Base-by-base conservation (phyloP, 2,797 vertebrate genomes). In the Adrianichthys oophorus region DNA sequence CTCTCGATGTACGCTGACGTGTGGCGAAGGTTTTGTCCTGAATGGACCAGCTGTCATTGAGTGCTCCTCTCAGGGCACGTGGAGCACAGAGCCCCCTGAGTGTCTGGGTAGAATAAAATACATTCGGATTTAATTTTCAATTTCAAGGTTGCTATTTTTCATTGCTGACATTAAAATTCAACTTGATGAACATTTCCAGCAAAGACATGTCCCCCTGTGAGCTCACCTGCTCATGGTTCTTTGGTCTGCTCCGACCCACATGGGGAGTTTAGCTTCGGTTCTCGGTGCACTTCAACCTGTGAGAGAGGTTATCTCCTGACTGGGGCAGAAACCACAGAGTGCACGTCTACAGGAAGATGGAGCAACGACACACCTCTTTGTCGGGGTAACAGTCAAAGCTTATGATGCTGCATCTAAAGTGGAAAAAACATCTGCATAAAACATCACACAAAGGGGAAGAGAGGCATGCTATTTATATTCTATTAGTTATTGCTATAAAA, bases 281-380 rank as follows among this genome's bases (percentile, higher is more conserved):
- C 85, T n/a, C 55, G 5, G 17, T 89, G 86, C 46, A 56, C 18
- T 7, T 64, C 78, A 32, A 58, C 32, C n/a, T 90, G 87, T 70
- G 56, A 66, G 6, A 66, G 76, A 3, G 81, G 83, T 0, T 83
- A 87, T 48, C 5, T 65, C 16, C 61, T 84, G 15, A 83, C 67
- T 4, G 80, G 81, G 5, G 63, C 16, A 1, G 67, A 49, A 52
- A 50, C 58, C 2, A 49, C 15, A 13, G 58, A 76, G 52, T 83
- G 79, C 52, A 72, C 62, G 4, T 78, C 82, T 48, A 12, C 7
- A 15, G 79, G 84, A 44, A 40, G 2, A 2, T 88, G 79, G 84
- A 85, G 65, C 56, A 32, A 15, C 60, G 61, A 60, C 14, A 49
- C 19, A 1, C 51, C 78, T 5, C 21, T 0, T 4, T 85, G 83